Evolutionary conservation across 2,113 vertebrate genomes (phyloP).

Genomic region (Lagopus muta): DNA sequence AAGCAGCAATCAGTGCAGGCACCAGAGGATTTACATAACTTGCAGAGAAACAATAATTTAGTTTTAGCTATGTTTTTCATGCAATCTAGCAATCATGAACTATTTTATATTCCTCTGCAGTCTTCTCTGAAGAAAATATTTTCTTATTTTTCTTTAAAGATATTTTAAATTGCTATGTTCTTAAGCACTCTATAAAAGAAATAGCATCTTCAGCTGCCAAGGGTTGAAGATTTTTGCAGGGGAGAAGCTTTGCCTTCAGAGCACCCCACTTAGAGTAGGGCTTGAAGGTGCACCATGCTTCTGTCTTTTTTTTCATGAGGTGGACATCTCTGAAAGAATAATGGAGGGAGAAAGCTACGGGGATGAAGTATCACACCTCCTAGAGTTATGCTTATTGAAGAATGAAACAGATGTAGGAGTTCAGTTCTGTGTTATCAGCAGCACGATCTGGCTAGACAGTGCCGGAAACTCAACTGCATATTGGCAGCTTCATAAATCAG

Average conservation of each 20-base stretch:
- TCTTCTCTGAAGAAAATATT: not conserved
- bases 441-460: not conserved
- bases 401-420: not conserved
- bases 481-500: not conserved
- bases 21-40: not conserved
- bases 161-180: not conserved
- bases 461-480: rapidly evolving
- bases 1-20: not conserved
- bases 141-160: not conserved
- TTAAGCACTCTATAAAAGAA: not conserved
- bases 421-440: not conserved
- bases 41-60: not conserved
- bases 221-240: not conserved
- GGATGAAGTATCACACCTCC: not conserved
- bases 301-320: not conserved
- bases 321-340: not conserved
- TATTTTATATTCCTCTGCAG: not conserved
- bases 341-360: not conserved
- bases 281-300: not conserved
- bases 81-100: not conserved
- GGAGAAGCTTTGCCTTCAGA: not conserved
- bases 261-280: not conserved
- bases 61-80: not conserved
- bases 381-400: rapidly evolving
- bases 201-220: not conserved